phyloP scores from a whole-genome alignment of 2,888 invertebrate genomes.

The Nephrotoma appendiculata region DNA sequence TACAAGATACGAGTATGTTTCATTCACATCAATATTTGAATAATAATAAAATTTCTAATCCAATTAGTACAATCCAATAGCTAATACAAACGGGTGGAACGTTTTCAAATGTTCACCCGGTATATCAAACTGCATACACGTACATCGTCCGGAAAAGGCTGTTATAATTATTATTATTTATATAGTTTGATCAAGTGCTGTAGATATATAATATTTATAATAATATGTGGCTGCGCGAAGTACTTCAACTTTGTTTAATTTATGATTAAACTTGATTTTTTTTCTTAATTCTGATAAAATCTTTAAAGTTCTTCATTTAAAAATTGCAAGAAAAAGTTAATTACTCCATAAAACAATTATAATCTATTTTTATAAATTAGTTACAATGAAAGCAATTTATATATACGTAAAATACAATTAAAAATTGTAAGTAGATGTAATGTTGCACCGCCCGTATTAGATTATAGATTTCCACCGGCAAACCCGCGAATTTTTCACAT shows the following conservation, averaged over 20 bases:
- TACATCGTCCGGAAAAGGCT: neutral
- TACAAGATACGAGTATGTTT: no score
- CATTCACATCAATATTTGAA: no score
- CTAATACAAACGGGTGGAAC: no score
- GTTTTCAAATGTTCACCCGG: no score
- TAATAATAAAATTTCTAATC: no score
- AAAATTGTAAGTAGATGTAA: no score
- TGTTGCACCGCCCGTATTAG: neutral
- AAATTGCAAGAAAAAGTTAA: neutral
- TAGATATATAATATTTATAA: neutral
- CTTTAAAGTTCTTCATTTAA: neutral
- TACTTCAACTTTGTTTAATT: neutral
- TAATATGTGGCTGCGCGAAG: neutral
- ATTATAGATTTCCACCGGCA: no score
- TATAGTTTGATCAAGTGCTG: neutral
- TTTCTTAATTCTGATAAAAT: neutral
- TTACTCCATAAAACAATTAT: neutral
- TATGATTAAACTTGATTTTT: neutral
- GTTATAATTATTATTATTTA: neutral
- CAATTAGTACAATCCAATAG: no score
- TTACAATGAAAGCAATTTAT: neutral
- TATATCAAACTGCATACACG: neutral
- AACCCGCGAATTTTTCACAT: no score
- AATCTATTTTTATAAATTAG: neutral
- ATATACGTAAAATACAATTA: neutral